Base-by-base conservation (phyloP, 1,140 invertebrate genomes). In the Lasioglossum baleicum region DNA sequence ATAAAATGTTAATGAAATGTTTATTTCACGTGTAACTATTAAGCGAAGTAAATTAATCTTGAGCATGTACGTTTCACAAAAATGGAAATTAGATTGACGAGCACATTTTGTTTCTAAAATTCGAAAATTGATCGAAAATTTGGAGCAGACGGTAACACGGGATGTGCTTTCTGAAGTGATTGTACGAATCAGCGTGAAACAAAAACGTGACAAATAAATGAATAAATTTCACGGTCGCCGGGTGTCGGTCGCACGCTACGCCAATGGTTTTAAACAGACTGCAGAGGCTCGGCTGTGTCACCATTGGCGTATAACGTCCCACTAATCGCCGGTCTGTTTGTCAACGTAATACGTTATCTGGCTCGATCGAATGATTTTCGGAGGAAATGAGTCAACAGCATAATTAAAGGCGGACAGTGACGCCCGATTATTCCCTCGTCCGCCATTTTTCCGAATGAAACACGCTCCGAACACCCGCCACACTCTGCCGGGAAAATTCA, bases 241-340 rank as follows among this genome's bases (percentile, higher is more conserved):
- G 11, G 44, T 13, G 44, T 48, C 11, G 44, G 15, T 0, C 22
- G 68, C 73, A 80, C 75, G 69, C 82, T 83, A 85, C 88, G 88
- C 86, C 86, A 90, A 88, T 89, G 87, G 87, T 70, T 88, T 83
- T 87, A 88, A 86, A 87, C 83, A 85, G 88, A 86, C 84, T 85
- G 84, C 84, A 85, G 26, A 26, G 85, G 53, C 83, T 83, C 76
- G 83, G 80, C 82, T 80, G 83, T 87, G 84, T 83, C 80, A 83
- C 82, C 86, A 87, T 87, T 87, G 86, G 86, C 86, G 86, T 87
- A 87, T 80, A 84, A 87, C 82, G 82, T 81, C 60, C 73, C 81
- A 73, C 78, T 87, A 87, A 87, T 86, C 84, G 85, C 73, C 67
- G 73, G 71, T 78, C 58, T 87, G 84, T 87, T 87, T 84, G 82